Evolutionary conservation across 2,797 vertebrate species (phyloP).

Genomic region (Ispidina lecontei): DNA sequence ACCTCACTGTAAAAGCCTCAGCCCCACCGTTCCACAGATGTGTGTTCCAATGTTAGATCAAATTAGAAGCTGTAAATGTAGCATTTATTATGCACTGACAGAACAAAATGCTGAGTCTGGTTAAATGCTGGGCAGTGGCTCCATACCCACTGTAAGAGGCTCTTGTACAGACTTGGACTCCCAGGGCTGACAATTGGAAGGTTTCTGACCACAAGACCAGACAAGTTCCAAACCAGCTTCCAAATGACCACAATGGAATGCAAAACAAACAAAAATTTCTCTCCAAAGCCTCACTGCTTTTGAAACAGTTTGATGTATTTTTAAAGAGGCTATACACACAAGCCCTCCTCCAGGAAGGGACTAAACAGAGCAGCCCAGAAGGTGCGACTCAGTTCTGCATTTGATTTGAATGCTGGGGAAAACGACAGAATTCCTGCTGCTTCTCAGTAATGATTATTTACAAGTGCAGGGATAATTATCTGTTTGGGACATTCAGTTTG

Average conservation of each 20-base stretch:
- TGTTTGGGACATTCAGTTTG: neutral
- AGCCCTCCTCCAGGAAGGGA: neutral
- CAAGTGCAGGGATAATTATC: neutral
- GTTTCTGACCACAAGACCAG: slow-evolving; percentile 29
- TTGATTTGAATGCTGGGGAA: neutral
- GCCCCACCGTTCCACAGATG: neutral
- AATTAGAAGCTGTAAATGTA: neutral
- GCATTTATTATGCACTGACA: neutral
- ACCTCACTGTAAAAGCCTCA: neutral
- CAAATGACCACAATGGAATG: neutral
- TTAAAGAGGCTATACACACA: neutral
- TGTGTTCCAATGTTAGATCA: neutral
- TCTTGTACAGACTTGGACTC: neutral
- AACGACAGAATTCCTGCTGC: slow-evolving; percentile 2
- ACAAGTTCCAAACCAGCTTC: slow-evolving; percentile 7
- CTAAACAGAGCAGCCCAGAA: neutral
- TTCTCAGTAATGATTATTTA: neutral
- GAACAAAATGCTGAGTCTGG: neutral
- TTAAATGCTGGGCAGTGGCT: neutral
- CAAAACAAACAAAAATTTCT: neutral
- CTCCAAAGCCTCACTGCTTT: neutral
- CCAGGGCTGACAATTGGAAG: slow-evolving; percentile 3
- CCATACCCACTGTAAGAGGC: neutral
- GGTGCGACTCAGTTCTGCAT: neutral
- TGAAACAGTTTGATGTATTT: slow-evolving; percentile 11